Evolutionary conservation across 2,113 vertebrate genomes (phyloP), one percentile per base, ranked within the genome.

Genomic region (Lampris incognitus): DNA sequence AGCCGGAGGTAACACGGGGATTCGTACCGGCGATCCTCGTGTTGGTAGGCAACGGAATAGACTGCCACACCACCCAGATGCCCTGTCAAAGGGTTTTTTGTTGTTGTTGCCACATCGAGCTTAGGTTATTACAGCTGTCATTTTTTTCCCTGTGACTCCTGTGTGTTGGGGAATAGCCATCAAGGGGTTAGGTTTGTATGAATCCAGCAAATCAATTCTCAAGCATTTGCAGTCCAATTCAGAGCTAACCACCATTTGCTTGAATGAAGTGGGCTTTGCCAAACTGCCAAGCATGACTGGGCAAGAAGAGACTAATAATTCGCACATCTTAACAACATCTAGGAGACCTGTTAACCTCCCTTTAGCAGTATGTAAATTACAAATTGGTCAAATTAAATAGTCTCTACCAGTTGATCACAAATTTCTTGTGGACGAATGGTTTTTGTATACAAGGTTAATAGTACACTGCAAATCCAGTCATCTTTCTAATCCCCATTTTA

Each of bases 271-370:
- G 11, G 7, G 48, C 49, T 63, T 76, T 3, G 48, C 39, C 40
- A 66, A 6, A 5, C 67, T 72, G 68, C 10, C 41, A 4, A 68
- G 60, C 40, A 41, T 64, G 44, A 65, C 38, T 0, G 48, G 56
- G 68, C 62, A 74, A 56, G 44, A 65, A 3, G 36, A 9, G 51
- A 41, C 69, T 69, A 42, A 72, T 66, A 46, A 11, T 56, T 60
- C 2, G 5, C 41, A 4, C 2, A 46, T 46, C 44, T 7, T 46
- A 46, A 7, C 71, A 44, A 74, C 46, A 46, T 68, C 52, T 69
- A n/a, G 39, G 10, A 50, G 41, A 2, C 0, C 24, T 64, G 58
- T 44, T 37, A n/a, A 13, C 52, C 3, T n/a, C 24, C 11, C 1
- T 55, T 55, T 55, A n/a, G n/a, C 11, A 55, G 52, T 2, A 13